These are phyloP conservation scores for Carpatolechia fugitivella DNA, from an alignment of 2,888 invertebrate species.

Conservation along the genomic window DNA sequence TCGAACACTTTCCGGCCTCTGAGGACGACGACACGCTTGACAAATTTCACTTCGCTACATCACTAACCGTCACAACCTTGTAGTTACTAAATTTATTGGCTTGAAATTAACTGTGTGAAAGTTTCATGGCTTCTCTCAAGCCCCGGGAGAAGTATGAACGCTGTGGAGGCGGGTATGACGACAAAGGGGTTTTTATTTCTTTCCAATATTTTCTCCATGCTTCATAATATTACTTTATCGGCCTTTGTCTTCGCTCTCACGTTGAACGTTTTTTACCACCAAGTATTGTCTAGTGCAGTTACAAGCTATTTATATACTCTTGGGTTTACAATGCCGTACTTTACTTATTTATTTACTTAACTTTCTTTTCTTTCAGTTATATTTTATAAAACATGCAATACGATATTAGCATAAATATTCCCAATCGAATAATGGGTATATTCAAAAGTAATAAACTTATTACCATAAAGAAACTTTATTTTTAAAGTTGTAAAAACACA, in stretches of 20 bases:
- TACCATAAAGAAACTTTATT: too few species aligned
- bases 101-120: neutral
- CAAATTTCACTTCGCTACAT: too few species aligned
- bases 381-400: neutral
- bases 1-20: neutral
- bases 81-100: too few species aligned
- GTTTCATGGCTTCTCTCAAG: neutral
- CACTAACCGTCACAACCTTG: too few species aligned
- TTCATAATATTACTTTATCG: conserved; percentile 19
- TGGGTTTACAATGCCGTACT: neutral
- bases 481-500: too few species aligned
- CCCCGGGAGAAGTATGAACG: neutral
- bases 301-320: neutral
- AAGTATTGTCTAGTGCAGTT: conserved; percentile 2
- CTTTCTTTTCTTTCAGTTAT: neutral
- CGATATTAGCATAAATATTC: too few species aligned
- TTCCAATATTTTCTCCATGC: conserved; percentile 25
- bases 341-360: too few species aligned
- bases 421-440: too few species aligned
- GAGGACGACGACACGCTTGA: neutral
- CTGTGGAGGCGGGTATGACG: conserved; percentile 1
- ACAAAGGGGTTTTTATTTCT: conserved; percentile 20
- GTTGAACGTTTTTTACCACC: neutral
- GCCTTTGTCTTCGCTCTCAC: conserved; percentile 13
- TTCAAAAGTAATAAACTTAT: too few species aligned